Evolutionary conservation across 1,140 invertebrate genomes (phyloP).

Genomic region (Sitophilus oryzae): DNA sequence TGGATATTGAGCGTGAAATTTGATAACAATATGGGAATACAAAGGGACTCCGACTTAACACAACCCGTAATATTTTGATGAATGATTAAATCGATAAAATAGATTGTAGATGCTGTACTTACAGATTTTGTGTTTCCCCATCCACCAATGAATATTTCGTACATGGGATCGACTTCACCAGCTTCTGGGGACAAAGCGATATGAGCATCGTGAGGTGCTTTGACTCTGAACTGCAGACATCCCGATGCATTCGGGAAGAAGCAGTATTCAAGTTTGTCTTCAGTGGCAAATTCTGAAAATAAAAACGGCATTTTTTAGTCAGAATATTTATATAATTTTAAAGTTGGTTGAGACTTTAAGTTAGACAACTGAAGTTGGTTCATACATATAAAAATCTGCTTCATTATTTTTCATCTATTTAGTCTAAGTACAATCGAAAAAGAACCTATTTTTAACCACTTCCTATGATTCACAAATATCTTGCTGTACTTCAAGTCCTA

Average conservation of each 20-base stretch:
- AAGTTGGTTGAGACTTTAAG: too few species aligned
- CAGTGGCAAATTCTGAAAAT: conserved; percentile 63
- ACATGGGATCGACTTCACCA: conserved; percentile 63
- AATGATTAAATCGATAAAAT: not conserved
- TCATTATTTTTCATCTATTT: too few species aligned
- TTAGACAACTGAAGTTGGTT: too few species aligned
- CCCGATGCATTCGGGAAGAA: conserved; percentile 65
- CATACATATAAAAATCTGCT: too few species aligned
- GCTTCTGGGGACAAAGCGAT: conserved; percentile 64
- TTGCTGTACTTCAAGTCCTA: too few species aligned
- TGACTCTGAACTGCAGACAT: conserved; percentile 67
- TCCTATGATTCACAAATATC: too few species aligned
- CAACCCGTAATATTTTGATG: not conserved
- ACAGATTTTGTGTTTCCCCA: conserved; percentile 80
- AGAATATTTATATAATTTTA: too few species aligned
- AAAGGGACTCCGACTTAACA: not conserved
- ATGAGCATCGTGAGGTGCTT: conserved; percentile 72
- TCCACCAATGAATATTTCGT: conserved; percentile 76
- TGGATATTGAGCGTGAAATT: too few species aligned
- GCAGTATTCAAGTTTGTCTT: conserved; percentile 73
- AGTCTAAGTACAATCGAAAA: too few species aligned
- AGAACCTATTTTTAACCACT: too few species aligned
- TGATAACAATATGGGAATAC: too few species aligned
- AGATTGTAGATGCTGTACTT: not conserved
- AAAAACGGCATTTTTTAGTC: conserved; percentile 9